phyloP scores from a whole-genome alignment of 2,888 invertebrate genomes.

The Lathronympha strigana region DNA sequence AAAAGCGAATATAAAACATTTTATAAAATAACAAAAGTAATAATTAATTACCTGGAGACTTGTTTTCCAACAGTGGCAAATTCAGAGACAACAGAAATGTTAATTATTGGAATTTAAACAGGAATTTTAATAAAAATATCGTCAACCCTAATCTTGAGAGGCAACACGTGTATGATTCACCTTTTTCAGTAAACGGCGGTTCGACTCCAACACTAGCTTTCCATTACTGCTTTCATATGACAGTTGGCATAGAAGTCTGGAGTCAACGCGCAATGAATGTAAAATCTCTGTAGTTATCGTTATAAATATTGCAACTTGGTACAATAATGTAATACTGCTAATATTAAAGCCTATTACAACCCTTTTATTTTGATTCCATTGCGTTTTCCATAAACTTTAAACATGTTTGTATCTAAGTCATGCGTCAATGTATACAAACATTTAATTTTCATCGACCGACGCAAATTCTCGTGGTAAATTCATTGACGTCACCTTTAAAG shows the following conservation, averaged over 20 bases:
- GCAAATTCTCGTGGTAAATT: background rate
- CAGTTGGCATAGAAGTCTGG: background rate
- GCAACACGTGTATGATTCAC: background rate
- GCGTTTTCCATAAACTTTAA: background rate
- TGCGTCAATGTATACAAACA: background rate
- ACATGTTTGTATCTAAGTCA: background rate
- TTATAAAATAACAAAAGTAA: too few species aligned
- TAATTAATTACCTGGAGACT: too few species aligned
- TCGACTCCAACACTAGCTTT: background rate
- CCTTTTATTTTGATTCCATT: background rate
- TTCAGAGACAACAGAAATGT: too few species aligned
- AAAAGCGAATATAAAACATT: too few species aligned
- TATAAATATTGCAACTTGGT: background rate
- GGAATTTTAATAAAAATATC: background rate
- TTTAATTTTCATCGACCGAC: background rate
- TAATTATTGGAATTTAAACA: too few species aligned
- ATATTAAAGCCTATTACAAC: background rate
- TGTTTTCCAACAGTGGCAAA: too few species aligned
- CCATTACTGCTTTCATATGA: background rate
- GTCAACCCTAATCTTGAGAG: background rate
- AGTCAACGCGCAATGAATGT: background rate
- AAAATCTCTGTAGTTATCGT: background rate
- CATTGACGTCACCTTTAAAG: slow-evolving; percentile 1
- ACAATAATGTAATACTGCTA: background rate
- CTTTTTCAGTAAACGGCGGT: background rate